Percentiles rank a stretch among this genome's conserved stretches.
phyloP scores from a whole-genome alignment of 2,888 invertebrate genomes.

The Netelia inedita region DNA sequence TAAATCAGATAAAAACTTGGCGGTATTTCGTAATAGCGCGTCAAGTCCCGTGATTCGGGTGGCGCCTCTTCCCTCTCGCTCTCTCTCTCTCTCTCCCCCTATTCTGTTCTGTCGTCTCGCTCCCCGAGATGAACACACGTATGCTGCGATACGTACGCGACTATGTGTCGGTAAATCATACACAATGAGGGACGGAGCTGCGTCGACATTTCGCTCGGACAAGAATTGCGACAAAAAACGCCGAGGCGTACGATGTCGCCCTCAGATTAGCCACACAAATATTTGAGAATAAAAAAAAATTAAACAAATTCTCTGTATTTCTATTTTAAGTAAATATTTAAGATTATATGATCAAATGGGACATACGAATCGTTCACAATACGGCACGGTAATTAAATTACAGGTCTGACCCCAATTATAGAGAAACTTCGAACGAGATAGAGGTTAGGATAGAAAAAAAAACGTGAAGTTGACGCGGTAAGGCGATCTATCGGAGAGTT shows the following conservation, averaged over 20 bases:
- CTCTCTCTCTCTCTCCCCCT: background rate
- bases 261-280: background rate
- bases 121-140: background rate
- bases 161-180: background rate
- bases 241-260: background rate
- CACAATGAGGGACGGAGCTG: background rate
- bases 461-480: constrained; percentile 29
- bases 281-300: constrained; percentile 12
- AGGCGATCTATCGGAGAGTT: constrained; percentile 50
- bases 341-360: background rate
- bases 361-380: background rate
- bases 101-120: background rate
- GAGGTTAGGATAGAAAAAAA: background rate
- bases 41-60: constrained; percentile 49
- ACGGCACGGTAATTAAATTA: background rate
- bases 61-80: constrained; percentile 37
- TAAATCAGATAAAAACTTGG: constrained; percentile 40
- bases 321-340: background rate
- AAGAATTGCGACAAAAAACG: constrained; percentile 6
- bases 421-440: constrained; percentile 9
- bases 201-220: background rate
- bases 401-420: background rate
- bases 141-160: background rate
- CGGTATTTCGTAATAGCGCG: constrained; percentile 53
- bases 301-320: background rate